A percentile compares a stretch with the other conserved stretches of the same genome.
Evolutionary conservation across 2,113 vertebrate genomes (phyloP).

Genomic region (Nansenia antarctica): DNA sequence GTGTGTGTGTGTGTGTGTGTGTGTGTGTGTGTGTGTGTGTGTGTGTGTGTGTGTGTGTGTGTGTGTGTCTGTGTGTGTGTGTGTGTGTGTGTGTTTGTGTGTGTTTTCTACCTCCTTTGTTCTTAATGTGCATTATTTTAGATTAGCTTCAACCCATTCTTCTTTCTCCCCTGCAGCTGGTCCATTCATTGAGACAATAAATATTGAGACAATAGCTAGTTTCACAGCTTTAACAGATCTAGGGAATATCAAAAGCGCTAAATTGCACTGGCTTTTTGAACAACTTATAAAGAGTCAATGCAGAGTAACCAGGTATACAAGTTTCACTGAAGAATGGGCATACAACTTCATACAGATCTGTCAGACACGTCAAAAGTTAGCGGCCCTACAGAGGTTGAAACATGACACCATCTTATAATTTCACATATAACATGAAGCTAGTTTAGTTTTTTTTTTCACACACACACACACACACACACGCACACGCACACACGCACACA

Average conservation of each 20-base stretch:
- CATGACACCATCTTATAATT: not conserved
- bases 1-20: too few species aligned
- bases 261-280: slow-evolving; percentile 17
- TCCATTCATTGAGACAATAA: too few species aligned
- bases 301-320: not conserved
- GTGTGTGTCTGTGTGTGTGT: too few species aligned
- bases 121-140: too few species aligned
- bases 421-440: slow-evolving; percentile 14
- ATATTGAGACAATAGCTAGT: not conserved
- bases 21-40: too few species aligned
- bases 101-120: too few species aligned
- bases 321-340: slow-evolving; percentile 1
- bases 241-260: not conserved
- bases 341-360: slow-evolving; percentile 7
- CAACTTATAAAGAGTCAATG: not conserved
- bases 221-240: slow-evolving; percentile 9
- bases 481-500: too few species aligned
- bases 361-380: slow-evolving; percentile 3
- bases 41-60: too few species aligned
- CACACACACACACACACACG: slow-evolving; percentile 20
- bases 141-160: not conserved
- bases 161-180: too few species aligned
- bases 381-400: slow-evolving; percentile 1
- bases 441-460: too few species aligned
- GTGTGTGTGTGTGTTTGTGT: too few species aligned